Percentiles rank a stretch among this genome's conserved stretches.
Conservation (phyloP, 1,140 invertebrate species). For the Brachionus asplanchnoidis region DNA sequence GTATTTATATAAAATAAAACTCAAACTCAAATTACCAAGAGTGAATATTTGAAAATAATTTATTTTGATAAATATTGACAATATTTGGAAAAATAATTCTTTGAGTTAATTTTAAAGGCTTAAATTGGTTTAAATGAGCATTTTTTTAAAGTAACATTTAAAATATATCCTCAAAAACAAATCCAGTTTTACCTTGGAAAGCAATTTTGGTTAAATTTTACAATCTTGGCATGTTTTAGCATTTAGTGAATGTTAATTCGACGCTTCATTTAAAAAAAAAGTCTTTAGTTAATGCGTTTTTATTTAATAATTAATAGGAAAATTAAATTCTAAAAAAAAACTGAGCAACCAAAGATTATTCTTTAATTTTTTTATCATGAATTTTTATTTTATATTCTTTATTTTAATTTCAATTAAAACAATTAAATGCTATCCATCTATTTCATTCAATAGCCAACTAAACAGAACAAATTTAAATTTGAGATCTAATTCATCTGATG, state of each 20-base stretch:
- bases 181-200: background rate
- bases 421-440: background rate
- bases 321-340: background rate
- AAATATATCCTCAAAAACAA: background rate
- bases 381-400: background rate
- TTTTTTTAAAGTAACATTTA: background rate
- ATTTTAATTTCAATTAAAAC: background rate
- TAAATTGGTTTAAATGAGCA: background rate
- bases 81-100: background rate
- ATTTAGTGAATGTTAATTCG: conserved; percentile 5
- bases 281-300: background rate
- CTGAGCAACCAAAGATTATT: background rate
- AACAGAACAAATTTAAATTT: background rate
- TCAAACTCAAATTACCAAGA: background rate
- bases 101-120: background rate
- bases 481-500: background rate
- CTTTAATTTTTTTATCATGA: background rate
- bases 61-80: background rate
- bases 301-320: background rate
- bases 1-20: background rate
- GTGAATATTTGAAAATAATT: conserved; percentile 1
- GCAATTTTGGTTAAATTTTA: background rate
- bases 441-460: background rate
- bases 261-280: background rate
- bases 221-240: conserved; percentile 8